These are phyloP conservation scores for Callitettix versicolor DNA, from an alignment of 1,140 invertebrate genomes.

Conservation along the genomic window DNA sequence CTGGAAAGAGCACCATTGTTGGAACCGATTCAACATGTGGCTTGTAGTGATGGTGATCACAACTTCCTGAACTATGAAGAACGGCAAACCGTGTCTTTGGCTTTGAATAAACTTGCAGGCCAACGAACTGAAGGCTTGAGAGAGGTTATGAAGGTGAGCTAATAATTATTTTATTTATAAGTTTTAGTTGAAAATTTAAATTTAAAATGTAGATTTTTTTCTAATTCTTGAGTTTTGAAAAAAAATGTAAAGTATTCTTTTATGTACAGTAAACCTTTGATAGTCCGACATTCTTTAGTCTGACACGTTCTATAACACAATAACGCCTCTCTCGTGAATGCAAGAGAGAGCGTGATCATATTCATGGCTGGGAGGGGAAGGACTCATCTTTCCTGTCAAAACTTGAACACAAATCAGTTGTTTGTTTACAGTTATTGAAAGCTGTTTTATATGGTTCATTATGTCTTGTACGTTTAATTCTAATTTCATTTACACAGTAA, in stretches of 20 bases:
- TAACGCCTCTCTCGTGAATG: too few species aligned
- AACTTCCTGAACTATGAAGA: slow-evolving; percentile 61
- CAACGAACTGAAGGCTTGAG: slow-evolving; percentile 51
- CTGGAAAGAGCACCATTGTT: slow-evolving; percentile 52
- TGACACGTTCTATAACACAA: background rate
- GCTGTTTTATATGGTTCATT: too few species aligned
- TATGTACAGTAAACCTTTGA: too few species aligned
- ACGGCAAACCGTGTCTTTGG: slow-evolving; percentile 41
- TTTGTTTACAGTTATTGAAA: too few species aligned
- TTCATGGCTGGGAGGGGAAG: background rate
- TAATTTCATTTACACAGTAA: too few species aligned
- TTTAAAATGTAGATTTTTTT: background rate
- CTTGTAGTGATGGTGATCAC: slow-evolving; percentile 26
- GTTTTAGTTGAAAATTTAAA: background rate
- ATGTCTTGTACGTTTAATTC: too few species aligned
- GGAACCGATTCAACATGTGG: slow-evolving; percentile 46
- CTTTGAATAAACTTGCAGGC: slow-evolving; percentile 46
- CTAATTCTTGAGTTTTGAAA: slow-evolving; percentile 1
- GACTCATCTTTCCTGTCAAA: too few species aligned
- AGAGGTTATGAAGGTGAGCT: slow-evolving; percentile 39
- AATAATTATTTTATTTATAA: background rate
- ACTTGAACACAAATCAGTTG: too few species aligned
- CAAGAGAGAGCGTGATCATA: too few species aligned
- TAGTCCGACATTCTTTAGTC: too few species aligned
- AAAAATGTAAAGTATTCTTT: background rate